A percentile compares a stretch with the other conserved stretches of the same genome.
Evolutionary conservation across 2,888 invertebrate species (phyloP).

Genomic region (Machimus rusticus): DNA sequence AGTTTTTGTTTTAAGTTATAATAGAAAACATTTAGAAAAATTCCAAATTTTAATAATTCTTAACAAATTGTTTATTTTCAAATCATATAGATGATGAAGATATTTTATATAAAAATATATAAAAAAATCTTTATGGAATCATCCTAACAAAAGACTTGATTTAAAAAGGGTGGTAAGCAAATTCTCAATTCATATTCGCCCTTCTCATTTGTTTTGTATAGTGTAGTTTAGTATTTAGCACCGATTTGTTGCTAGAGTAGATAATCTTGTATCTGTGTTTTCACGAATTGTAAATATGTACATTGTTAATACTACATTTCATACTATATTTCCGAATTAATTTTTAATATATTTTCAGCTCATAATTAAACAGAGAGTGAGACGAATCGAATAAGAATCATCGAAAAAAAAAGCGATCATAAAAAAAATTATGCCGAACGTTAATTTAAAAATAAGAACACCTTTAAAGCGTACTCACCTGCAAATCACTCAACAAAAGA

Average conservation of each 20-base stretch:
- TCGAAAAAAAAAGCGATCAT: not conserved
- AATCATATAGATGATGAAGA: slow-evolving; percentile 10
- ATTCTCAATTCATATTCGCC: not conserved
- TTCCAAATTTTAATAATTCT: not conserved
- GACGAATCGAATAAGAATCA: not conserved
- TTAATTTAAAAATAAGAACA: not conserved
- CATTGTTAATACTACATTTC: not conserved
- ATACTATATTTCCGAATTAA: not conserved
- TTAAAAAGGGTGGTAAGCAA: slow-evolving; percentile 20
- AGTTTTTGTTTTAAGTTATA: not conserved
- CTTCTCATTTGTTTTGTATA: not conserved
- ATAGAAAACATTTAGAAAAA: not conserved
- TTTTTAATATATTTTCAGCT: not conserved
- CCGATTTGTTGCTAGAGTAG: not conserved
- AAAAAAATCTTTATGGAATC: slow-evolving; percentile 12
- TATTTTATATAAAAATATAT: slow-evolving; percentile 24
- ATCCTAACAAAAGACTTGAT: slow-evolving; percentile 14
- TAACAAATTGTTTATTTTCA: not conserved
- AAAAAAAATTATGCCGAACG: not conserved
- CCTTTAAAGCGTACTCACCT: not conserved
- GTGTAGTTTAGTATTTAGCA: not conserved
- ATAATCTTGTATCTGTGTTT: not conserved
- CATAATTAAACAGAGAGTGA: not conserved
- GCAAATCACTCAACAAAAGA: not conserved
- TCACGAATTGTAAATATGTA: not conserved